Base-by-base conservation (phyloP, 2,888 invertebrate species). In the Eristalinus aeneus region DNA sequence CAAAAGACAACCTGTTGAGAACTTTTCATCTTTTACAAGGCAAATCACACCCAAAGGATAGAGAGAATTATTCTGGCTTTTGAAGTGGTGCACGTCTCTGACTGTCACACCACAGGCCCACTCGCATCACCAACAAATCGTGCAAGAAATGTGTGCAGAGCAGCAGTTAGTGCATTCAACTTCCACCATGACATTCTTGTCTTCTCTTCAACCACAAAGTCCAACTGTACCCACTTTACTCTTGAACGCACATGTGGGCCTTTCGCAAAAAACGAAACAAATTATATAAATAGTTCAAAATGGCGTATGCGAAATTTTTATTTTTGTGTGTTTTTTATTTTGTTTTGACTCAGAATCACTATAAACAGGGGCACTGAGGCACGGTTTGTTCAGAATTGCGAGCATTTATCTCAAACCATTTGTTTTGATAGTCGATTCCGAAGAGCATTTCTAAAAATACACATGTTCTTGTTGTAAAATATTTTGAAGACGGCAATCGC, bases 361-460 rank as follows among this genome's bases (percentile, higher is more conserved):
- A 53, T 78, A 83, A 83, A 83, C 78, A 82, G 76, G 36, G 72
- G 65, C 76, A 72, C 72, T 73, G 53, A 22, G 23, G 12, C 56
- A 56, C 56, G 56, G 11, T 56, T 56, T 23, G 23, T 23, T 27
- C 56, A 46, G 46, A n/a, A 16, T 46, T 16, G 46, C 46, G 46
- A 16, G 46, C 46, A 16, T 46, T 46, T 16, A 46, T 46, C 46
- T 46, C 46, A 16, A 46, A 6, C 16, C 46, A 16, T 5, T 1
- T 16, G 39, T 46, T 54, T 68, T 61, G 68, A 72, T 63, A 63
- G 63, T 39, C 23, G 5, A 16, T 46, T 46, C 16, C 46, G 73
- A 79, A 27, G 72, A 82, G 12, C 71, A 68, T 46, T 58, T 83
- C 75, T 75, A 75, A 75, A 75, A 75, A 75, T 75, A 75, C 22